These are phyloP conservation scores for Apocrypta bakeri DNA, from an alignment of 1,140 invertebrate species.

Conservation along the genomic window DNA sequence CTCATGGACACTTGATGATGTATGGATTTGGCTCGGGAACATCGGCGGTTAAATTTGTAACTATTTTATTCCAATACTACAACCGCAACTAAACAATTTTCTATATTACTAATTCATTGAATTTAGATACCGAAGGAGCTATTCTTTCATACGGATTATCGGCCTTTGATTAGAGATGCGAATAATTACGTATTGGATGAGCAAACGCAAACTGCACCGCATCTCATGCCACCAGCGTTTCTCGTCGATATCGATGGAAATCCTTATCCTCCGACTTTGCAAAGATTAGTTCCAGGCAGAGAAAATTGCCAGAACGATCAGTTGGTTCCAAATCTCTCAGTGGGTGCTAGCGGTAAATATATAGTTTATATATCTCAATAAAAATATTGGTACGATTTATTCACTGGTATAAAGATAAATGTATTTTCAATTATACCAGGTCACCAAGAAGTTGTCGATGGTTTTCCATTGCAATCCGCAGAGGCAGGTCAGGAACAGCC, in stretches of 20 bases:
- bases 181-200: conserved; percentile 95
- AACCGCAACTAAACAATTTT: no score
- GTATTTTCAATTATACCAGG: conserved; percentile 64
- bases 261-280: conserved; percentile 90
- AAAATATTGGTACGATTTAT: no score
- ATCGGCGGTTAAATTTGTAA: conserved; percentile 78
- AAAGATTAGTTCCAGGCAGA: conserved; percentile 92
- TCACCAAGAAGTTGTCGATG: conserved; percentile 82
- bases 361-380: neutral
- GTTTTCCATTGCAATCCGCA: conserved; percentile 66
- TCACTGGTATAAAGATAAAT: no score
- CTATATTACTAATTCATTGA: no score
- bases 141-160: conserved; percentile 98
- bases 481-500: conserved; percentile 64
- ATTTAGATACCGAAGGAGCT: conserved; percentile 93
- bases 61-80: no score
- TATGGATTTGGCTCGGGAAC: conserved; percentile 89
- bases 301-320: conserved; percentile 86
- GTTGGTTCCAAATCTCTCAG: conserved; percentile 84
- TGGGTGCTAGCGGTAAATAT: conserved; percentile 76
- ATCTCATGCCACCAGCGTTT: conserved; percentile 98
- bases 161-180: conserved; percentile 90
- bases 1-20: conserved; percentile 93
- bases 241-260: conserved; percentile 97
- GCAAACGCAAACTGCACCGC: conserved; percentile 96